Base-by-base conservation (phyloP, 2,888 invertebrate species). In the Phortica magna region DNA sequence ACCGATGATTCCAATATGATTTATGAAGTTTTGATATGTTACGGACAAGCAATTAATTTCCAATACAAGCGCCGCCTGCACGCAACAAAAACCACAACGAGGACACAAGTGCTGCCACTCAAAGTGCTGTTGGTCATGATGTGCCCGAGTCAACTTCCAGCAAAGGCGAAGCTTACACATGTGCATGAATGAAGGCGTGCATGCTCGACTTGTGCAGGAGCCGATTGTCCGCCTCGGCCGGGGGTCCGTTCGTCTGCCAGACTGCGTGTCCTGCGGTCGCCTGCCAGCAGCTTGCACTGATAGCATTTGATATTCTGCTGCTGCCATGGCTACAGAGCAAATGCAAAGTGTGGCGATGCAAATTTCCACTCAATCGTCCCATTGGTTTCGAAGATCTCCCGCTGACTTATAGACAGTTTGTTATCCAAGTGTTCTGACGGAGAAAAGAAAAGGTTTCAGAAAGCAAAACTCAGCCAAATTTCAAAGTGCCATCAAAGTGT, bases 1-100 rank as follows among this genome's bases (percentile, higher is more conserved):
- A 43, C 71, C 55, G 17, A 48, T 55, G 71, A 31, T 39, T 39
- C 17, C 55, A n/a, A 14, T 39, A 55, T 55, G 71, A 71, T 71
- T 71, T 53, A 71, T 71, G 53, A 71, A 31, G 53, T 71, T 53
- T 10, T 71, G n/a, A n/a, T 71, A 55, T 71, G 71, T 31, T 55
- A 71, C 42, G 22, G 22, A 71, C 31, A 53, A 14, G 71, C 71
- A 71, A 71, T 71, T 71, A 71, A 71, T 71, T 53, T 48, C 9
- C 12, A 65, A 31, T 65, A 31, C 65, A 65, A 65, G 7, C 48
- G 43, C n/a, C 7, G 31, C n/a, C 2, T n/a, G 48, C n/a, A 70
- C 43, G 48, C 53, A 70, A 41, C 39, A 65, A 22, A 2, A 43
- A 22, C 22, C 68, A 17, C 68, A 70, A 19, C 10, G 14, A 48